Evolutionary conservation across 1,140 invertebrate genomes (phyloP), one percentile per base, ranked within the genome.

Genomic region (Vanessa tameamea): DNA sequence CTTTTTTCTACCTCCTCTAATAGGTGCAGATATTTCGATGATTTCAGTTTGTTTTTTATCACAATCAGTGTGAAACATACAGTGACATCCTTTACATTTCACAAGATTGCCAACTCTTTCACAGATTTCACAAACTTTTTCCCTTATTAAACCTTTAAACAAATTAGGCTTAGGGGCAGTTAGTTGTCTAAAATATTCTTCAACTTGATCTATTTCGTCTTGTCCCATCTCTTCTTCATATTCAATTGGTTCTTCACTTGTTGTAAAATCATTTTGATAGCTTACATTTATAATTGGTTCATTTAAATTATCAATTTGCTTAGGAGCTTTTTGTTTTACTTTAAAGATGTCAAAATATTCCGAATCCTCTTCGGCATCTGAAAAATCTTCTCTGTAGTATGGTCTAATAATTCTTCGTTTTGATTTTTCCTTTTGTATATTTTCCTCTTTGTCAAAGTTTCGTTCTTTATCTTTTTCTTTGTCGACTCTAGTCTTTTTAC

Each of bases 71-170:
- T 95, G 95, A 77, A 93, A 95, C 81, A 92, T 93, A 1, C 88
- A 88, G 78, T 87, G 83, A 78, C 95, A 95, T 6, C 95, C 94
- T 83, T 94, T 94, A 80, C 96, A 96, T 81, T 95, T 94, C 0
- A 95, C 89, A 14, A 96, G 85, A 64, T 95, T 93, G 0, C 93
- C 94, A 7, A 93, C 86, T 80, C 92, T 94, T 75, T 95, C 94
- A 77, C 95, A 96, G 69, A 96, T 94, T 71, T 96, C 94, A 82
- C 95, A 96, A 13, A 96, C 95, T 80, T 94, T 94, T 70, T 95
- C 95, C 51, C 92, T 92, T 11, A 94, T 87, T 63, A 94, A 86
- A 9, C 95, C 95, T 88, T 94, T 94, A 74, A 95, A 95, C 51
- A 95, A 79, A 84, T 94, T 95, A 7, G 93, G 90, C 43, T 93